Percentiles rank a stretch among this genome's conserved stretches.
Conservation (phyloP, 2,113 vertebrate genomes). For the Notarius quadriscutis region DNA sequence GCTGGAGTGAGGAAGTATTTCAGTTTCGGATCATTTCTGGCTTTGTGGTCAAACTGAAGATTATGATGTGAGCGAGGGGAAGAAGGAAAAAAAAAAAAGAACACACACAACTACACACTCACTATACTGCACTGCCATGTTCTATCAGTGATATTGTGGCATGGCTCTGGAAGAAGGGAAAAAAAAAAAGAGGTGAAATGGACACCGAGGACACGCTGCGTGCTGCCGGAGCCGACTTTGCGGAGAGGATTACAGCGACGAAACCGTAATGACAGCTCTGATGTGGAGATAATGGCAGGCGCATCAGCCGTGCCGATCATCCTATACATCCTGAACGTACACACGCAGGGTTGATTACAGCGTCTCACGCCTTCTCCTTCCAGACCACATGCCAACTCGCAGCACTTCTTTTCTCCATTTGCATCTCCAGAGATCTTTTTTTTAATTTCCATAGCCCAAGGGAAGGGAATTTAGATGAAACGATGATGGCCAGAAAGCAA, state of each 20-base stretch:
- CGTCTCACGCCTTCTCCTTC: not conserved
- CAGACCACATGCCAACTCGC: no score
- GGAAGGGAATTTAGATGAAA: constrained; percentile 46
- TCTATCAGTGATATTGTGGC: not conserved
- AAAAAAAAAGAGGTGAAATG: not conserved
- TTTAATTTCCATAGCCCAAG: constrained; percentile 39
- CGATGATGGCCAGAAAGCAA: constrained; percentile 34
- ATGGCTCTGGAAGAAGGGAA: not conserved
- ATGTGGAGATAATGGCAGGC: constrained; percentile 41
- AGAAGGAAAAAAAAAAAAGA: no score
- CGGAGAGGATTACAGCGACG: constrained; percentile 49
- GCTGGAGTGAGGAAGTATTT: not conserved
- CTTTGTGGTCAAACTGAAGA: not conserved
- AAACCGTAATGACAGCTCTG: constrained; percentile 59
- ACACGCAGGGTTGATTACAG: constrained; percentile 54
- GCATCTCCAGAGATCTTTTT: not conserved
- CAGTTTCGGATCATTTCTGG: not conserved
- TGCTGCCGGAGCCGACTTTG: constrained; percentile 51
- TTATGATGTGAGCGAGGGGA: no score
- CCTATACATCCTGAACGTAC: constrained; percentile 5
- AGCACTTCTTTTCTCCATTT: no score
- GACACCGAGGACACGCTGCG: constrained; percentile 48
- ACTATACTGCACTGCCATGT: not conserved
- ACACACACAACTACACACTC: not conserved
- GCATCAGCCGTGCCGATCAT: not conserved